A percentile compares a stretch with the other conserved stretches of the same genome.
Conservation (phyloP, 2,797 vertebrate species). For the Xenops minutus region DNA sequence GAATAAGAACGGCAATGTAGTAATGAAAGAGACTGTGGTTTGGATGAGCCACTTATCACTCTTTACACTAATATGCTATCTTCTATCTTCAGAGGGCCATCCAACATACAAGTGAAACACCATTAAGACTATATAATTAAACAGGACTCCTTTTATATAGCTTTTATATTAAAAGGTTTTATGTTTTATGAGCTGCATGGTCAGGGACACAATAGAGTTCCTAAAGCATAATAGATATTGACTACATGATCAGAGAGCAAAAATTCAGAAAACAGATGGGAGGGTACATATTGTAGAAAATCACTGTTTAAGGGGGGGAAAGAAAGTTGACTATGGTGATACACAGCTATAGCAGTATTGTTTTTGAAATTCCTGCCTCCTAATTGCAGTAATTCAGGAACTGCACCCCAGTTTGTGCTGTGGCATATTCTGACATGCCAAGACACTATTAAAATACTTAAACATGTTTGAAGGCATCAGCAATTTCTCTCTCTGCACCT, state of each 20-base stretch:
- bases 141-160: not conserved
- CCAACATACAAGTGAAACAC: not conserved
- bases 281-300: not conserved
- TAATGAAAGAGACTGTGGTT: not conserved
- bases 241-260: not conserved
- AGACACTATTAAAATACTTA: constrained; percentile 78
- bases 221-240: not conserved
- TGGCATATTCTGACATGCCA: constrained; percentile 59
- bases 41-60: not conserved
- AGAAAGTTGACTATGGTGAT: not conserved
- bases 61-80: not conserved
- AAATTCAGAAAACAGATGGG: not conserved
- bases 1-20: not conserved
- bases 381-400: constrained; percentile 42
- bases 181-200: not conserved
- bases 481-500: constrained; percentile 68
- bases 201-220: not conserved
- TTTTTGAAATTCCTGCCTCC: constrained; percentile 17
- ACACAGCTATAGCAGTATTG: not conserved
- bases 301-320: not conserved
- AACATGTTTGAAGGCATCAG: constrained; percentile 75
- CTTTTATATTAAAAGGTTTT: not conserved
- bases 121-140: not conserved
- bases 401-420: not conserved
- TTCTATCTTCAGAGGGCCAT: not conserved